Evolutionary conservation across 2,888 invertebrate species (phyloP), one percentile per base, ranked within the genome.

Genomic region (Netelia virgata): DNA sequence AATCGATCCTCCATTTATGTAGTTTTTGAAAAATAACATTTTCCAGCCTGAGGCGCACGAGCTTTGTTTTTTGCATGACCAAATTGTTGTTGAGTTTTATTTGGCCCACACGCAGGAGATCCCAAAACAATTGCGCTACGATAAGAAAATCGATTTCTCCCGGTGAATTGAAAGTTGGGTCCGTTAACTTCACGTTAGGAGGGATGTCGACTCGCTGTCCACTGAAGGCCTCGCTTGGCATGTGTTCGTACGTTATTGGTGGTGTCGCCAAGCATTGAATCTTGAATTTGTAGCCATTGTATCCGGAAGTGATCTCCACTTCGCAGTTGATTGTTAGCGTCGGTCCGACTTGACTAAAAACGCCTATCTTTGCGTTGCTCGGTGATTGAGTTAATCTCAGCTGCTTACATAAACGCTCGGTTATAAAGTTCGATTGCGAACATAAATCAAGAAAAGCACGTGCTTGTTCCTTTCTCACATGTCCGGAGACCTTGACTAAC

Each of bases 1-100:
- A 50, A 11, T 50, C 0, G 50, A 50, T 76, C 68, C 23, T 76
- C 68, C 11, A 76, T 28, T 3, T 50, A 1, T n/a, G 11, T 1
- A 50, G 50, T 50, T n/a, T 66, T 36, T 57, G 55, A 14, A 73
- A n/a, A 11, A 50, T 50, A 3, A 50, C 50, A 50, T 28, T 28
- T 28, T 3, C 0, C 6, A n/a, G 9, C 50, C n/a, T 50, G 50
- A 11, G 50, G 50, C 14, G n/a, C n/a, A 0, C 50, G 16, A 36
- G 41, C 3, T 2, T 28, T 3, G 73, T 61, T 10, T 59, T 14
- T 23, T 59, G 43, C 14, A 59, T 20, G 73, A 23, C 14, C 20
- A 28, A n/a, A 16, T 11, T 36, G n/a, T n/a, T 59, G 18, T 11
- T 28, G 8, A 20, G 53, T 47, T 11, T 5, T 10, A 59, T 18